Conservation (phyloP, 2,797 vertebrate species). For the Amazonetta brasiliensis region DNA sequence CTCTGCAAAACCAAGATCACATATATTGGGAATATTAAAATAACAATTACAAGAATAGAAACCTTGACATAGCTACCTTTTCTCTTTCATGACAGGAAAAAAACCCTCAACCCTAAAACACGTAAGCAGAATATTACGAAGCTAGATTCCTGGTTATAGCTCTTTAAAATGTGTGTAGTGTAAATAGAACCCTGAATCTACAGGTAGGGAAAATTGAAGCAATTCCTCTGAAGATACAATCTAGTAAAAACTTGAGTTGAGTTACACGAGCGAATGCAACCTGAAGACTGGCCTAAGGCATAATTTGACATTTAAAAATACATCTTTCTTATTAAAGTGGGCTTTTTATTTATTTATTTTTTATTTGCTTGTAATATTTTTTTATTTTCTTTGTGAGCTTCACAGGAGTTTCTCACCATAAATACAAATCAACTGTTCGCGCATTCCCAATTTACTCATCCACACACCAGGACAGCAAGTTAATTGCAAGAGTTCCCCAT, state of each 20-base stretch:
- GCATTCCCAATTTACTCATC: conserved; percentile 72
- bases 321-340: background rate
- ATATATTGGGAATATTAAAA: background rate
- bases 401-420: conserved; percentile 62
- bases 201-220: background rate
- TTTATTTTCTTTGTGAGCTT: conserved; percentile 16
- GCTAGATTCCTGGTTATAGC: background rate
- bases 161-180: background rate
- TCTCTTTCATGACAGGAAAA: background rate
- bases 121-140: background rate
- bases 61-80: background rate
- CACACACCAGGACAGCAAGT: conserved; percentile 74
- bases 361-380: background rate
- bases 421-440: conserved; percentile 71
- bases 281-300: background rate
- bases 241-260: background rate
- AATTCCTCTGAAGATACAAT: background rate
- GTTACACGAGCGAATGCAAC: background rate
- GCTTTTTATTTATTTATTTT: background rate
- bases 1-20: background rate
- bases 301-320: background rate
- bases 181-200: background rate
- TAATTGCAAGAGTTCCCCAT: conserved; percentile 71
- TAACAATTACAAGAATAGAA: background rate
- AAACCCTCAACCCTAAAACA: background rate